Percentiles rank a stretch among this genome's conserved stretches.
These are phyloP conservation scores for Orchesella flavescens DNA, from an alignment of 2,888 invertebrate species.

Conservation along the genomic window DNA sequence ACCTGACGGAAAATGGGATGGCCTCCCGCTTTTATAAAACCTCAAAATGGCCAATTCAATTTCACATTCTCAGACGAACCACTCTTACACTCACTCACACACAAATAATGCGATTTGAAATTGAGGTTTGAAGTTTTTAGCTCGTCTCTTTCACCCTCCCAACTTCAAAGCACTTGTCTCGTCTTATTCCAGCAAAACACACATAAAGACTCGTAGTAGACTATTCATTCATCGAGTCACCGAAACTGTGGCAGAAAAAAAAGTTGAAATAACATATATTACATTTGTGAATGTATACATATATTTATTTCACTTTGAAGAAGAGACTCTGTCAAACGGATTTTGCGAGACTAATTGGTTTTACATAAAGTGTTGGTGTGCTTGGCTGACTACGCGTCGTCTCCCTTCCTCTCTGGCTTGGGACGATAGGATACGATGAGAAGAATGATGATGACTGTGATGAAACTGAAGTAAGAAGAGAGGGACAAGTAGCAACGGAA, in stretches of 20 bases:
- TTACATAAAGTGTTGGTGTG: conserved; percentile 47
- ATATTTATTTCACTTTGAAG: background rate
- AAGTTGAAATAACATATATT: background rate
- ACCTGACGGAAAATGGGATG: background rate
- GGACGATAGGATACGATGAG: background rate
- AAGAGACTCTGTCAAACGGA: conserved; percentile 37
- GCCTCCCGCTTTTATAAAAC: background rate
- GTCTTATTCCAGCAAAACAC: background rate
- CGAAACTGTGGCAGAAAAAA: background rate
- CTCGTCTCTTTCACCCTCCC: background rate
- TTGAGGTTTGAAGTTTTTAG: background rate
- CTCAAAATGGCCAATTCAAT: background rate
- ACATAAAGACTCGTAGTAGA: background rate
- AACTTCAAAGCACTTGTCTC: background rate
- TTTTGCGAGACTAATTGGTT: conserved; percentile 49
- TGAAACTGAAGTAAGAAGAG: conserved; percentile 32
- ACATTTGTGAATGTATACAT: too few species aligned
- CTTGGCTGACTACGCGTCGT: background rate
- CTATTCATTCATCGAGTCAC: background rate
- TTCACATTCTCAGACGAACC: background rate
- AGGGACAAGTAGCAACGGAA: conserved; percentile 27
- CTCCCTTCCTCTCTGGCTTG: background rate
- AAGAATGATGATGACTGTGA: conserved; percentile 36
- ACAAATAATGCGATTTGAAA: background rate
- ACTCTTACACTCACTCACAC: background rate